Evolutionary conservation across 2,113 vertebrate genomes (phyloP), one percentile per base, ranked within the genome.

Genomic region (Xyliphius kryptos): DNA sequence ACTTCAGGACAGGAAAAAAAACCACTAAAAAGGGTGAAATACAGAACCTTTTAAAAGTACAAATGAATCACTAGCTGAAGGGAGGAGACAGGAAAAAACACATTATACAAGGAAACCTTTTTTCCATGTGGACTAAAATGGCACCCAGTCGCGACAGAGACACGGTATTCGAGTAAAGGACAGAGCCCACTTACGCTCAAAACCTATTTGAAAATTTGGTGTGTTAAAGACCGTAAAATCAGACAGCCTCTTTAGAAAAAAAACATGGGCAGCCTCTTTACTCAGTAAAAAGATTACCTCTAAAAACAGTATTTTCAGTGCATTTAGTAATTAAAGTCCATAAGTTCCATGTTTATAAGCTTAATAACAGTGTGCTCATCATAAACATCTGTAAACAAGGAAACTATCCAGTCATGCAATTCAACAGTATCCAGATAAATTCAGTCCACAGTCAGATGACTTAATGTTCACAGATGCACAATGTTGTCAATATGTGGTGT

Each of bases 41-140:
- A 59, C 5, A 20, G 48, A 16, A 66, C 38, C 44, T 57, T 19
- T 2, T 32, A 66, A 51, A 51, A 43, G 47, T 17, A 59, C 55
- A 58, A 57, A 58, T 20, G 48, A 58, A 43, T 58, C 37, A 66
- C 3, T 66, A 26, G 7, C 15, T 13, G 9, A 1, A 38, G 13
- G 15, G 15, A 9, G 48, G 21, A 26, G 19, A 41, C 19, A 41
- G 53, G 20, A 22, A 40, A 48, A 44, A 56, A 56, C 13, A 49
- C 52, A 56, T 55, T 50, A 63, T 47, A 43, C 51, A 64, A 44
- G 44, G 38, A n/a, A 14, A 13, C 15, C 14, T 3, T 21, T n/a
- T 10, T 19, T 19, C 10, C 16, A 12, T 55, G 40, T 41, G n/a
- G 19, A 41, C 19, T 51, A 51, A 58, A 58, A 58, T 58, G 17